phyloP scores from a whole-genome alignment of 2,888 invertebrate species.

The Andrena fulva region DNA sequence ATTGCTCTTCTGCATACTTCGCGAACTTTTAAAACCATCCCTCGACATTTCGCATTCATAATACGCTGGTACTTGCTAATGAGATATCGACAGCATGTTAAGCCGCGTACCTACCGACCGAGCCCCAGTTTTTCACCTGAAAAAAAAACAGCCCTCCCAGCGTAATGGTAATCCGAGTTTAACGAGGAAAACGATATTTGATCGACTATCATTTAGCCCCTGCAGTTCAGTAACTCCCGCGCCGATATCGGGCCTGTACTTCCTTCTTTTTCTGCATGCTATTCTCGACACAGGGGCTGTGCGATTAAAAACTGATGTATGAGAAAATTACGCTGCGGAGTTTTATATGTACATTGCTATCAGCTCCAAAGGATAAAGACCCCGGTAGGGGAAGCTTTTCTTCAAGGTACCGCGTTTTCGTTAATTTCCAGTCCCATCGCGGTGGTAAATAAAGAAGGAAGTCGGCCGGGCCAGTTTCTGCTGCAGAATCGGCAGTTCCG shows the following conservation, averaged over 20 bases:
- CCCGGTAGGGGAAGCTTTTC: neutral
- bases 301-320: neutral
- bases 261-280: neutral
- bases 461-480: neutral
- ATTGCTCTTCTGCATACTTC: neutral
- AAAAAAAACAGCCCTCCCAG: neutral
- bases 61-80: conserved; percentile 11
- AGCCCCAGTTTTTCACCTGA: neutral
- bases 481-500: conserved; percentile 11
- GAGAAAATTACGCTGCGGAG: neutral
- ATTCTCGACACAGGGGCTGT: neutral
- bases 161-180: conserved; percentile 41
- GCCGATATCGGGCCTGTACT: neutral
- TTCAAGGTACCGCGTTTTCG: neutral
- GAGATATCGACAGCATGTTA: conserved; percentile 12
- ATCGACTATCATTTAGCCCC: conserved; percentile 20
- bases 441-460: conserved; percentile 4
- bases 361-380: neutral
- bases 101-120: neutral
- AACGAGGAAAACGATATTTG: conserved; percentile 36
- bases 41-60: neutral
- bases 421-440: neutral
- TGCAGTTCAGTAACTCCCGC: neutral
- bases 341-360: neutral
- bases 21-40: neutral